Percentiles rank a stretch among this genome's conserved stretches.
Evolutionary conservation across 2,888 invertebrate genomes (phyloP).

Genomic region (Petrolisthes cinctipes): DNA sequence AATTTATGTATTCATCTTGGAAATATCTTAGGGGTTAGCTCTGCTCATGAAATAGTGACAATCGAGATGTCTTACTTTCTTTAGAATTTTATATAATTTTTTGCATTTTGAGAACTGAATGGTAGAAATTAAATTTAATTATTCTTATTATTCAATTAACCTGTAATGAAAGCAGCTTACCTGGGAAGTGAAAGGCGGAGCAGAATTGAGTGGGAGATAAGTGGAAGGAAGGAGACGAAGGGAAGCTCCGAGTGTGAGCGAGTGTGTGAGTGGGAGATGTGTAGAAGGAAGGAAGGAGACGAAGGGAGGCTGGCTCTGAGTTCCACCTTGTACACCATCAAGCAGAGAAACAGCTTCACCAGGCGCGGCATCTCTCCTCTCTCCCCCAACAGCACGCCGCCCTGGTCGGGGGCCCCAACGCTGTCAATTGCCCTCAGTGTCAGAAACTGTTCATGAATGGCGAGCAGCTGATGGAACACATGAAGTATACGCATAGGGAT

Average conservation of each 20-base stretch:
- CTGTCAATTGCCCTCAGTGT: conserved; percentile 92
- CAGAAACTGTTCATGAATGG: conserved; percentile 94
- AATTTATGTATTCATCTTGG: not conserved
- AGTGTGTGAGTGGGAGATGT: not conserved
- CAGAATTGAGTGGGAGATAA: not conserved
- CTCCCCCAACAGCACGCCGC: conserved; percentile 92
- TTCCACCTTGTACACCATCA: not conserved
- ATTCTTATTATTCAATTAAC: too few species aligned
- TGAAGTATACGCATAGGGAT: conserved; percentile 95
- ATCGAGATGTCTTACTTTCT: too few species aligned
- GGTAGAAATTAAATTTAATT: not conserved
- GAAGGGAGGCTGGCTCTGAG: not conserved
- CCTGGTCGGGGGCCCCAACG: conserved; percentile 90
- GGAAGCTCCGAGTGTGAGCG: not conserved
- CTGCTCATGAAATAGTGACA: too few species aligned
- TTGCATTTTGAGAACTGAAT: not conserved
- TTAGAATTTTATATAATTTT: too few species aligned
- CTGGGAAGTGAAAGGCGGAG: not conserved
- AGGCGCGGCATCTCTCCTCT: conserved; percentile 46
- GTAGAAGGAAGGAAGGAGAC: not conserved
- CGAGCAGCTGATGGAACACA: conserved; percentile 93
- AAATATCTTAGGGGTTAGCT: not conserved
- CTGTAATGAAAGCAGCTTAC: too few species aligned
- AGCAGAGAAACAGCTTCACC: not conserved
- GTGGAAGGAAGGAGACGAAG: not conserved